A percentile compares a stretch with the other conserved stretches of the same genome.
Conservation (phyloP, 2,888 invertebrate species). For the Lagria hirta region DNA sequence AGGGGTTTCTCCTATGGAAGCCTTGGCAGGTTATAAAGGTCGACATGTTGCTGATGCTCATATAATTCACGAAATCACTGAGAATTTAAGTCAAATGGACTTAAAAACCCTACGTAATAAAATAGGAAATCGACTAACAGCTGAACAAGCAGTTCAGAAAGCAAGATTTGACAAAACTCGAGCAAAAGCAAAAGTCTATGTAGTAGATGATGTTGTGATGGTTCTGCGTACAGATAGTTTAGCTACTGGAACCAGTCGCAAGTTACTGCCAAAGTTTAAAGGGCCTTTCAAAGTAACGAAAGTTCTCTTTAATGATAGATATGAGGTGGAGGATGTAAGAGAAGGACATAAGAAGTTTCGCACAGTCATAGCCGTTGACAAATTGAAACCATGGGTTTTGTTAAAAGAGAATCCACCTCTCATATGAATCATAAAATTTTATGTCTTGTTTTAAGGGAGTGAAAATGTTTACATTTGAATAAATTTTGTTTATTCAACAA, state of each 20-base stretch:
- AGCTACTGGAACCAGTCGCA: constrained; percentile 24
- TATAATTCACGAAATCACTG: constrained; percentile 19
- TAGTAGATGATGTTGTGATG: constrained; percentile 27
- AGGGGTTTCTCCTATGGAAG: constrained; percentile 28
- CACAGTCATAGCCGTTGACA: no score
- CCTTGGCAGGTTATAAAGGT: constrained; percentile 27
- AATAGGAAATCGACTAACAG: constrained; percentile 19
- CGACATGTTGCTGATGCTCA: constrained; percentile 17
- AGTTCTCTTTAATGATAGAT: no score
- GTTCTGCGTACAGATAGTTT: constrained; percentile 23
- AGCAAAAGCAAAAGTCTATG: constrained; percentile 6
- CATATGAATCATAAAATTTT: no score
- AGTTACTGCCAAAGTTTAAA: constrained; percentile 23
- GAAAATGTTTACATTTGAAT: no score
- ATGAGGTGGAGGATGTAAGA: no score
- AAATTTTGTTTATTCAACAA: no score
- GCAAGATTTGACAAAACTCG: constrained; percentile 20
- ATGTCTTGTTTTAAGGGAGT: no score
- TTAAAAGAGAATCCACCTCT: no score
- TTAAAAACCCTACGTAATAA: constrained; percentile 16
- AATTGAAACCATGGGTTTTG: no score
- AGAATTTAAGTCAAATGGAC: constrained; percentile 14
- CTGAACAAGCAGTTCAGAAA: constrained; percentile 27
- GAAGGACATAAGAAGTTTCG: no score
- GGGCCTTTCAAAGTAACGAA: no score